These are phyloP conservation scores for Aplysia californica DNA, from an alignment of 1,140 invertebrate genomes.

Conservation along the genomic window DNA sequence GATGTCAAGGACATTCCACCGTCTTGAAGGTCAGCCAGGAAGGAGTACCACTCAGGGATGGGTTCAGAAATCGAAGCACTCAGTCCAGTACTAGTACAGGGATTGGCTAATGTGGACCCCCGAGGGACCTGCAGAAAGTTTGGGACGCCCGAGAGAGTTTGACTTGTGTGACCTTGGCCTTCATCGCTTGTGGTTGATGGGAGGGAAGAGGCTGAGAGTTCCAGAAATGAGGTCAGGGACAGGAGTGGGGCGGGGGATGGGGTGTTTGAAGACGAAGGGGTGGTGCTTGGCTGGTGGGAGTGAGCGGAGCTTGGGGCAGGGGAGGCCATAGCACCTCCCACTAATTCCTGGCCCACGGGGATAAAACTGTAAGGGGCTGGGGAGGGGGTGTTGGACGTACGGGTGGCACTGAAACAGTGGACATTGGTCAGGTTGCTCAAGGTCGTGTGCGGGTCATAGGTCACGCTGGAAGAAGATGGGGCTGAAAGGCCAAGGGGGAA, in stretches of 20 bases:
- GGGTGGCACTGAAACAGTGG: background rate
- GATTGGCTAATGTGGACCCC: background rate
- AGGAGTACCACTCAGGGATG: slow-evolving; percentile 30
- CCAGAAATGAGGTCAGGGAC: background rate
- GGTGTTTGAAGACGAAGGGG: background rate
- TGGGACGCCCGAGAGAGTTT: no score
- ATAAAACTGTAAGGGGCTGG: background rate
- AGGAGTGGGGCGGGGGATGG: slow-evolving; percentile 6
- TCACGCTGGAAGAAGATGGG: background rate
- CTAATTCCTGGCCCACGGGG: no score
- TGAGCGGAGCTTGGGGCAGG: background rate
- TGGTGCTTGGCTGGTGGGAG: background rate
- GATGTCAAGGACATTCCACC: background rate
- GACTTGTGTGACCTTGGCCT: background rate
- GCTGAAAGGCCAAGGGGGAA: background rate
- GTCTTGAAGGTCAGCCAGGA: slow-evolving; percentile 26
- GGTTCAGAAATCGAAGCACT: slow-evolving; percentile 25
- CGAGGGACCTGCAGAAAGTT: background rate
- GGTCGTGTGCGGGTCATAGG: background rate
- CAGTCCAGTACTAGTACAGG: slow-evolving; percentile 13
- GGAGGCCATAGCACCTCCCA: background rate
- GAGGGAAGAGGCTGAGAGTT: background rate
- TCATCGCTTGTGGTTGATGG: background rate
- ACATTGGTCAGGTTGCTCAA: slow-evolving; percentile 11
- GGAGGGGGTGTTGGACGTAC: slow-evolving; percentile 11